These are phyloP conservation scores for Bicyclus anynana DNA, from an alignment of 1,140 invertebrate genomes.

Conservation along the genomic window DNA sequence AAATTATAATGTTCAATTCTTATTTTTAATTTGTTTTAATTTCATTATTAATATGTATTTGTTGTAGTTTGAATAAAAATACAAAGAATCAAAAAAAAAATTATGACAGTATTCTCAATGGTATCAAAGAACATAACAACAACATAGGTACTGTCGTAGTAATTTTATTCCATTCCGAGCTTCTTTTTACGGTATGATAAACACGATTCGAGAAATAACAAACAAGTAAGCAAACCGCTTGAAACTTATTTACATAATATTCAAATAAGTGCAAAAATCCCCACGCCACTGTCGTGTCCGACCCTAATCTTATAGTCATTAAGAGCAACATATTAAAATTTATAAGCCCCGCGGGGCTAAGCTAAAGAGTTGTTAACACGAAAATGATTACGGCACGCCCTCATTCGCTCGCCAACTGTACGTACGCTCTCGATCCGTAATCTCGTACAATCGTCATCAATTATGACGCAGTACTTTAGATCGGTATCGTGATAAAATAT, in stretches of 20 bases:
- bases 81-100: too few species aligned
- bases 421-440: slow-evolving; percentile 20
- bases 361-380: slow-evolving; percentile 67
- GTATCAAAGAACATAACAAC: too few species aligned
- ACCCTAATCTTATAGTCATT: slow-evolving; percentile 53
- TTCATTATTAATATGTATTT: too few species aligned
- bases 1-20: too few species aligned
- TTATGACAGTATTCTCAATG: too few species aligned
- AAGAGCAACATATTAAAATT: slow-evolving; percentile 59
- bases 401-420: slow-evolving; percentile 10
- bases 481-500: slow-evolving; percentile 67
- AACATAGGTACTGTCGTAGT: too few species aligned
- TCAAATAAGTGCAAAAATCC: slow-evolving; percentile 58
- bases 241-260: slow-evolving; percentile 59
- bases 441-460: slow-evolving; percentile 55
- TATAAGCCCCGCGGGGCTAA: slow-evolving; percentile 40
- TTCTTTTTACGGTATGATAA: slow-evolving; percentile 8
- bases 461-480: slow-evolving; percentile 64
- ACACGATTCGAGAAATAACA: slow-evolving; percentile 35
- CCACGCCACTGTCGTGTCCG: slow-evolving; percentile 22
- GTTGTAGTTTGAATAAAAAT: too few species aligned
- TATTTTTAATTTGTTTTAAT: too few species aligned
- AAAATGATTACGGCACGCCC: slow-evolving; percentile 58
- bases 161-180: background rate
- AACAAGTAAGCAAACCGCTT: slow-evolving; percentile 33